phyloP scores from a whole-genome alignment of 2,888 invertebrate genomes.

The Aricia artaxerxes region DNA sequence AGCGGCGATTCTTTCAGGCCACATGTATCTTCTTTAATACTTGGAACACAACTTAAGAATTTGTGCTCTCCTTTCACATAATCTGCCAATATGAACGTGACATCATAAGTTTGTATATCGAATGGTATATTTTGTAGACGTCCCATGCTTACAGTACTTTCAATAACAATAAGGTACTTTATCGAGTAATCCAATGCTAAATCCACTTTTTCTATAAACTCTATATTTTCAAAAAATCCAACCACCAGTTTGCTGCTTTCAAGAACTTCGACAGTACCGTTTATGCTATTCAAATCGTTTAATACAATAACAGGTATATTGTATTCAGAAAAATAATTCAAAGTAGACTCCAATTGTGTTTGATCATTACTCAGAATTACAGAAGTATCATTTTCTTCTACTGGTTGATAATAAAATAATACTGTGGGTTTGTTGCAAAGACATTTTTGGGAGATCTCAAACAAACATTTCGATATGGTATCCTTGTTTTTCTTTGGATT shows the following conservation, averaged over 20 bases:
- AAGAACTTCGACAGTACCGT: conserved; percentile 35
- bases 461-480: conserved; percentile 17
- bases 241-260: conserved; percentile 31
- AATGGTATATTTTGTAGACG: conserved; percentile 43
- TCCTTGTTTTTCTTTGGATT: neutral
- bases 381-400: neutral
- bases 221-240: conserved; percentile 34
- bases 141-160: conserved; percentile 30
- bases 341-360: neutral
- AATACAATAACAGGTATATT: conserved; percentile 35
- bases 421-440: conserved; percentile 30
- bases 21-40: conserved; percentile 52
- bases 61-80: conserved; percentile 35
- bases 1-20: conserved; percentile 39
- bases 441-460: neutral
- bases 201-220: conserved; percentile 15
- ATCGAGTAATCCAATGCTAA: conserved; percentile 23
- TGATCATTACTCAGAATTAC: neutral
- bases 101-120: conserved; percentile 46
- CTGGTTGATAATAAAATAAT: conserved; percentile 13
- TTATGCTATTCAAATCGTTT: conserved; percentile 33
- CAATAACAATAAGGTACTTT: conserved; percentile 36
- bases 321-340: conserved; percentile 29
- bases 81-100: conserved; percentile 50
- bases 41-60: conserved; percentile 50